A percentile compares a stretch with the other conserved stretches of the same genome.
Conservation (phyloP, 2,888 invertebrate species). For the Scaeva pyrastri region DNA sequence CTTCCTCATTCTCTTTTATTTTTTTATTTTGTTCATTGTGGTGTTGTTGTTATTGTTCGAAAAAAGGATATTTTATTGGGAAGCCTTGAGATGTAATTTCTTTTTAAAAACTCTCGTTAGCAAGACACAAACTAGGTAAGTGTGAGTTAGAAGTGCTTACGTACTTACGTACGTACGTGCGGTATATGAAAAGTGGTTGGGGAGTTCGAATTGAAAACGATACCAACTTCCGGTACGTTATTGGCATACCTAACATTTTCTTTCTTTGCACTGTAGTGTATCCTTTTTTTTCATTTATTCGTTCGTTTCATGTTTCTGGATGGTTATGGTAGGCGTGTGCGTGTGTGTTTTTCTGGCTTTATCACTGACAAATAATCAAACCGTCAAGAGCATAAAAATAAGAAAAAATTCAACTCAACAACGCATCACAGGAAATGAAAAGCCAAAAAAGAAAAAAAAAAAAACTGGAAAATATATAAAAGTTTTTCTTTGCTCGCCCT, state of each 20-base stretch:
- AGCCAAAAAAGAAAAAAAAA: neutral
- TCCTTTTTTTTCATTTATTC: constrained; percentile 14
- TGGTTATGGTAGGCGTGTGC: neutral
- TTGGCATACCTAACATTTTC: constrained; percentile 47
- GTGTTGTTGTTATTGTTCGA: too few species aligned
- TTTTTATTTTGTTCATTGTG: too few species aligned
- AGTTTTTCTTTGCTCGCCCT: neutral
- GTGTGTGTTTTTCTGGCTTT: constrained; percentile 9
- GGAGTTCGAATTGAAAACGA: constrained; percentile 40
- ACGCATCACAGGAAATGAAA: constrained; percentile 8
- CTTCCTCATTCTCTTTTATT: neutral
- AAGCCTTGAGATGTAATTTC: constrained; percentile 7
- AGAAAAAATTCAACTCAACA: neutral
- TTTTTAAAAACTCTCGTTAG: constrained; percentile 35
- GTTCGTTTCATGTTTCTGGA: too few species aligned
- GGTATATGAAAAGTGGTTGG: neutral
- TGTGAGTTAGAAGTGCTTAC: too few species aligned
- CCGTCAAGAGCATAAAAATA: neutral
- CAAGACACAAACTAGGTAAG: constrained; percentile 8
- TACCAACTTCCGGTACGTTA: constrained; percentile 40
- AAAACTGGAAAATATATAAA: constrained; percentile 12
- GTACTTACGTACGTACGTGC: neutral
- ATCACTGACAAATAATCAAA: constrained; percentile 16
- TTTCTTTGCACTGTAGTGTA: constrained; percentile 25
- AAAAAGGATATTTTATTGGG: neutral